A percentile compares a stretch with the other conserved stretches of the same genome.
These are phyloP conservation scores for Neogale vison DNA, from an alignment of 2,113 vertebrate species.

Conservation along the genomic window DNA sequence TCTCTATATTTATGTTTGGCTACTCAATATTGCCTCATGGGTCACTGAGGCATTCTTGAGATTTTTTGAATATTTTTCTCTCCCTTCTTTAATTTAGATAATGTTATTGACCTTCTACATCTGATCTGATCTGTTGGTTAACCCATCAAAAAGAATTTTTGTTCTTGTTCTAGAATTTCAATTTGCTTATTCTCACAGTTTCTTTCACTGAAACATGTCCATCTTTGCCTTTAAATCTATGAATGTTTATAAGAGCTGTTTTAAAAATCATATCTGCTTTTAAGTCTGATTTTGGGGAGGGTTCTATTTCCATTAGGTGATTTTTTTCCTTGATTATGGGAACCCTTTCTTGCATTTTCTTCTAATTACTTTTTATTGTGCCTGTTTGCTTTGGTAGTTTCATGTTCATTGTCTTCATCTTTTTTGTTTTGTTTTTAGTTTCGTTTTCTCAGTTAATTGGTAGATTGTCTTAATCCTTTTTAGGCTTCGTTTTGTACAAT, in stretches of 20 bases:
- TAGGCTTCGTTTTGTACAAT: neutral
- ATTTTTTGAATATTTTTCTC: neutral
- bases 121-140: neutral
- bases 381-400: neutral
- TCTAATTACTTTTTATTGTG: neutral
- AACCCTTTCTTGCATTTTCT: neutral
- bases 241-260: neutral
- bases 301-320: neutral
- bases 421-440: neutral
- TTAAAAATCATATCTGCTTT: neutral
- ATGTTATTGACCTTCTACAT: neutral
- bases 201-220: neutral
- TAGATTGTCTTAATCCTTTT: neutral
- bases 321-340: neutral
- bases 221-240: neutral
- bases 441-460: neutral
- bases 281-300: neutral
- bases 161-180: neutral
- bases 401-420: neutral
- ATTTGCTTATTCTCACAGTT: neutral
- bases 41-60: neutral
- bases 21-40: neutral
- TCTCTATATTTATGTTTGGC: neutral
- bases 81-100: neutral
- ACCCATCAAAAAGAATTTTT: neutral